phyloP scores from a whole-genome alignment of 2,797 vertebrate genomes.

The Chloroceryle inda region DNA sequence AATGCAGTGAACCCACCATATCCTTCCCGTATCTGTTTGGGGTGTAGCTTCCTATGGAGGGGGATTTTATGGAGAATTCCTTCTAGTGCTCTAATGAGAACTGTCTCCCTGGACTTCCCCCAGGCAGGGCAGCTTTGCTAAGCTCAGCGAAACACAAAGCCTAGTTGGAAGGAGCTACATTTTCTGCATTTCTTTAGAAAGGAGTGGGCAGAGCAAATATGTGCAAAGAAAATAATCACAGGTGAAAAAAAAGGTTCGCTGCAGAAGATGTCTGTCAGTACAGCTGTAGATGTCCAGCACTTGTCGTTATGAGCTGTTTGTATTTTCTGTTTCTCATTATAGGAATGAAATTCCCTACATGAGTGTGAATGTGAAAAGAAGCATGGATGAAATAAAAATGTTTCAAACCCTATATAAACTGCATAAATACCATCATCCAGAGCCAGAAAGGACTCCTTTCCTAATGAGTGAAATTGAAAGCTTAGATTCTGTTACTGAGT shows the following conservation, averaged over 20 bases:
- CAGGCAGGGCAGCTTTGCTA: not conserved
- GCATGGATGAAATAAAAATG: not conserved
- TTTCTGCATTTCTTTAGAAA: conserved; percentile 1
- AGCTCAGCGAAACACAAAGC: not conserved
- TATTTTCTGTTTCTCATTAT: conserved; percentile 35
- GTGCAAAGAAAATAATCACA: not conserved
- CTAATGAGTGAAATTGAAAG: conserved; percentile 15
- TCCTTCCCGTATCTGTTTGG: not conserved
- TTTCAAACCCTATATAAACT: conserved; percentile 25
- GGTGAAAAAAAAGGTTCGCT: not conserved
- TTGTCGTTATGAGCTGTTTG: not conserved
- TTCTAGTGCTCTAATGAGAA: not conserved
- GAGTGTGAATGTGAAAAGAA: conserved; percentile 42
- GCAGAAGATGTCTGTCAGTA: not conserved
- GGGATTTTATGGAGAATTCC: not conserved
- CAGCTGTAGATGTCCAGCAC: not conserved
- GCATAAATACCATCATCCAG: not conserved
- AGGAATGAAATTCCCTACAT: not conserved
- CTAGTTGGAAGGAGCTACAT: not conserved
- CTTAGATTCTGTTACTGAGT: conserved; percentile 12
- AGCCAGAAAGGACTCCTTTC: not conserved
- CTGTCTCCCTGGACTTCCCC: not conserved
- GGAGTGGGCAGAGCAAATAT: not conserved
- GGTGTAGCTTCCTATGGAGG: not conserved
- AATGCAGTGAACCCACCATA: not conserved